Base-by-base conservation (phyloP, 2,113 vertebrate species). In the Upupa epops region DNA sequence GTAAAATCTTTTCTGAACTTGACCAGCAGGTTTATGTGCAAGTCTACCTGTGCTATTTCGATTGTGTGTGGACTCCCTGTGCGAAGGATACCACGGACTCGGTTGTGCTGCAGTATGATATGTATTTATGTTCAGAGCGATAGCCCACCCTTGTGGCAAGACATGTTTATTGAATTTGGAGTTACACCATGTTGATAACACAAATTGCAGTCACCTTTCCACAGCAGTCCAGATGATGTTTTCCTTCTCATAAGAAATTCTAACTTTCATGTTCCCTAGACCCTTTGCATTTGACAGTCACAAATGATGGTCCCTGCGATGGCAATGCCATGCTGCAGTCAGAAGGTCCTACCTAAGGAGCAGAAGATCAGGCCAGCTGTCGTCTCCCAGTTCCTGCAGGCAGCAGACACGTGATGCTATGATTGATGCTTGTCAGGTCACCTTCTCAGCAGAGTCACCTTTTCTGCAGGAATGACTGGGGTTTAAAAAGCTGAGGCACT, bases 61-160 rank as follows among this genome's bases (percentile, higher is more conserved):
- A 20, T 14, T 45, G 34, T 13, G 28, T 14, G 9, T 16, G 31
- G 61, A 55, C 31, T 49, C 28, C 17, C 36, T 46, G 26, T 45
- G 31, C 52, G 37, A 55, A n/a, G 40, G 17, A 8, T 3, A 51
- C 19, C 55, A 16, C 3, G 22, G 70, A 7, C 42, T 56, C n/a
- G 16, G 18, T 46, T 84, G 59, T 54, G 63, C 55, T 79, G 65
- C 56, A 31, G 28, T 10, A 36, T 18, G 61, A 13, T 15, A 13
- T 7, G 25, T 11, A 12, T 28, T 55, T 18, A 60, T 34, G 9
- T 8, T 29, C 49, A 61, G 90, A 54, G 8, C 63, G 8, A 31
- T 5, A 89, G 93, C 81, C 70, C 86, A 61, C 91, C 46, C 77
- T 55, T 82, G 93, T 78, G 89, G 89, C 73, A 79, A 61, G 34